phyloP scores from a whole-genome alignment of 2,113 vertebrate genomes.

The Scophthalmus maximus region DNA sequence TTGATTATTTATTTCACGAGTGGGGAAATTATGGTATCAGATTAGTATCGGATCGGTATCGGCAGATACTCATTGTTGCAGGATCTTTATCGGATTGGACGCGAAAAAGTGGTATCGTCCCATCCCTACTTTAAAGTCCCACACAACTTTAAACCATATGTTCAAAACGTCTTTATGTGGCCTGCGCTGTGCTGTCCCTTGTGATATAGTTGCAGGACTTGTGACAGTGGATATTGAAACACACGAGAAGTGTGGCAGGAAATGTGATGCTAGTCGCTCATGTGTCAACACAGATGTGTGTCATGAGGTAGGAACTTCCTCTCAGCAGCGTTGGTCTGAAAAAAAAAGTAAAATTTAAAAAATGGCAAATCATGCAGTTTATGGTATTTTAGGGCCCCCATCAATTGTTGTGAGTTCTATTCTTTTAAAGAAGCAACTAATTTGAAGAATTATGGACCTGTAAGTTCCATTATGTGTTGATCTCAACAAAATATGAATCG shows the following conservation, averaged over 20 bases:
- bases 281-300: slow-evolving; percentile 56
- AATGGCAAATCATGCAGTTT: background rate
- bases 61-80: no score
- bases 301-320: slow-evolving; percentile 73
- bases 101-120: no score
- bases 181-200: background rate
- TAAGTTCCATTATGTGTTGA: no score
- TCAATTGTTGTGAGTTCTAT: background rate
- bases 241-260: slow-evolving; percentile 61
- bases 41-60: no score
- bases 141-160: background rate
- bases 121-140: background rate
- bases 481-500: no score
- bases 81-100: no score
- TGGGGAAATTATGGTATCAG: no score
- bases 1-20: no score
- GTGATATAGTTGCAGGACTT: slow-evolving; percentile 11
- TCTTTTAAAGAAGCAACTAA: background rate
- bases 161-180: slow-evolving; percentile 6
- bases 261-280: slow-evolving; percentile 53
- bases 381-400: background rate
- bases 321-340: background rate
- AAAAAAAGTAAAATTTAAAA: background rate
- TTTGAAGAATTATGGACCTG: background rate
- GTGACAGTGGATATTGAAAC: slow-evolving; percentile 62